Conservation (phyloP, 2,797 vertebrate species). For the Chelmon rostratus region DNA sequence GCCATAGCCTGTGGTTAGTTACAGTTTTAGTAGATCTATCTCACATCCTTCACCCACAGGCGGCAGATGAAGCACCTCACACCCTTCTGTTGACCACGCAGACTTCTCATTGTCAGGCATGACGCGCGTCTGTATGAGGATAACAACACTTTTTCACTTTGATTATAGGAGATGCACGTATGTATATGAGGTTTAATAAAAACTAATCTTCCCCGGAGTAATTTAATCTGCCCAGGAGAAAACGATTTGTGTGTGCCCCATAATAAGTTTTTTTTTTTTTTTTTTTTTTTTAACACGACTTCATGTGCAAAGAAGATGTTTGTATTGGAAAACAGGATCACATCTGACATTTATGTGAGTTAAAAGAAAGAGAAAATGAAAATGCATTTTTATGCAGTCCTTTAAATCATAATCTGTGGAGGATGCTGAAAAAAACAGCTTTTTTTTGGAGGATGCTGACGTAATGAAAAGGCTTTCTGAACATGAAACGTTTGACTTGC, state of each 20-base stretch:
- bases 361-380: not conserved
- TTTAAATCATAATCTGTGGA: not conserved
- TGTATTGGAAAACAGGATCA: not conserved
- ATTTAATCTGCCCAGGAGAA: not conserved
- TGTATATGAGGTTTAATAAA: not conserved
- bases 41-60: conserved; percentile 33
- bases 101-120: conserved; percentile 8
- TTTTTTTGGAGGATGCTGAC: not conserved
- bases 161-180: not conserved
- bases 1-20: conserved; percentile 53
- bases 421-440: too few relatives aligned
- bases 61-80: conserved; percentile 32
- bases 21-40: conserved; percentile 42
- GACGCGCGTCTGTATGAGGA: not conserved
- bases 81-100: conserved; percentile 35
- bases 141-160: not conserved
- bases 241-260: not conserved
- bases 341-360: not conserved
- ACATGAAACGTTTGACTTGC: too few relatives aligned
- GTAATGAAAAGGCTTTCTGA: not conserved
- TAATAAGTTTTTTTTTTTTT: not conserved
- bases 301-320: not conserved
- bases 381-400: not conserved
- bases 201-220: not conserved
- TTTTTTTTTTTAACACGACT: not conserved